These are phyloP conservation scores for Gallinago nigripennis DNA, from an alignment of 2,797 vertebrate species.

Conservation along the genomic window DNA sequence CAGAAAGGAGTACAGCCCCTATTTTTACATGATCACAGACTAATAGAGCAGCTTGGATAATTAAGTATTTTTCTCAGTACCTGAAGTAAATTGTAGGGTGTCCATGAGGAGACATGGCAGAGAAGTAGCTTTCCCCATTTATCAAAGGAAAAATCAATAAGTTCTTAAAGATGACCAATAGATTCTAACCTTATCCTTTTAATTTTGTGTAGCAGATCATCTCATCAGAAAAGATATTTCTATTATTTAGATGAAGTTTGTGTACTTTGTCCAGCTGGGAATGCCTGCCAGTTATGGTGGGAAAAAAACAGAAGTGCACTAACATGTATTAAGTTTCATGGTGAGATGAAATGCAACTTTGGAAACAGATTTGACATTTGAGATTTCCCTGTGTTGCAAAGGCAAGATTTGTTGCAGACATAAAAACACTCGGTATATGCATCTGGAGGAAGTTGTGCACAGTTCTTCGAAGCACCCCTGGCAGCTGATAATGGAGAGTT, in stretches of 20 bases:
- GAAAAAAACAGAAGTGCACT: neutral
- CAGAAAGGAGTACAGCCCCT: neutral
- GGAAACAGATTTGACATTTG: constrained; percentile 16
- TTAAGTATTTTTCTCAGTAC: neutral
- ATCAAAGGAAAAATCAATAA: neutral
- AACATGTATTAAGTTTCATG: constrained; percentile 1
- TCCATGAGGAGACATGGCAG: neutral
- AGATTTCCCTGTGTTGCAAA: constrained; percentile 29
- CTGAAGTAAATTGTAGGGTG: neutral
- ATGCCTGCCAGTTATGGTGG: neutral
- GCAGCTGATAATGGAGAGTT: constrained; percentile 74
- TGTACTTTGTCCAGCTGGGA: constrained; percentile 3
- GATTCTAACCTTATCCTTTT: neutral
- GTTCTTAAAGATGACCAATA: neutral
- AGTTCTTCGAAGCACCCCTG: constrained; percentile 66
- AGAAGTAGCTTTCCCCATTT: neutral
- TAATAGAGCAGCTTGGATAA: neutral
- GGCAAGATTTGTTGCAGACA: constrained; percentile 31
- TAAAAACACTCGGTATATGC: constrained; percentile 27
- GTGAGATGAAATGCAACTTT: constrained; percentile 34
- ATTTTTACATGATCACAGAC: neutral
- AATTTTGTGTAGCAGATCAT: neutral
- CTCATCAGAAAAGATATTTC: neutral
- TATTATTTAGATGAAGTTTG: constrained; percentile 13
- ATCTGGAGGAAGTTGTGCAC: constrained; percentile 59